Percentiles rank a stretch among this genome's conserved stretches.
These are phyloP conservation scores for Drosophila yakuba DNA, from an alignment of 1,140 invertebrate species.

Conservation along the genomic window DNA sequence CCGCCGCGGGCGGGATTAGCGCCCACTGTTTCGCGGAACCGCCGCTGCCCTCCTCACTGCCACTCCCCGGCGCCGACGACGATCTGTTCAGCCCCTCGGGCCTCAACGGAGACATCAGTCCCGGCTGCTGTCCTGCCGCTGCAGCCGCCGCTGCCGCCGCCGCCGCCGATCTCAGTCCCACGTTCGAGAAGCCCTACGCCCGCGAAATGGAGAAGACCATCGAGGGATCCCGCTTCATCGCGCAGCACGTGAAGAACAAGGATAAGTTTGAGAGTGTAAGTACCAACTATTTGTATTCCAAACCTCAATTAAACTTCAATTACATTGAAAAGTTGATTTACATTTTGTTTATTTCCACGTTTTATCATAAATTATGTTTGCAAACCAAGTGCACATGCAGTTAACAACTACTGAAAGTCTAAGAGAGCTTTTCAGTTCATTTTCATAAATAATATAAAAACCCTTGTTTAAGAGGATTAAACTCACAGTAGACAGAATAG, in stretches of 20 bases:
- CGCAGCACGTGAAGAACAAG: slow-evolving; percentile 97
- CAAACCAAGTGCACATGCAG: no score
- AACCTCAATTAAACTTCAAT: no score
- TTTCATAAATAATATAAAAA: no score
- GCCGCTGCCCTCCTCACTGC: slow-evolving; percentile 88
- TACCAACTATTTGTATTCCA: slow-evolving; percentile 55
- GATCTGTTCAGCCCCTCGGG: slow-evolving; percentile 91
- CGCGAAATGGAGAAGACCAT: slow-evolving; percentile 95
- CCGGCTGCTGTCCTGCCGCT: slow-evolving; percentile 83
- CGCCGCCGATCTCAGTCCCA: slow-evolving; percentile 90
- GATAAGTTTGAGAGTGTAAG: slow-evolving; percentile 97
- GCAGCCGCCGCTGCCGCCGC: slow-evolving; percentile 59
- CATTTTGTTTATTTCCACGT: no score
- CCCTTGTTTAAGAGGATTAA: no score
- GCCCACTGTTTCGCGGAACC: slow-evolving; percentile 88
- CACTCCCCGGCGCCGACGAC: slow-evolving; percentile 90
- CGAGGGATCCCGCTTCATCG: slow-evolving; percentile 95
- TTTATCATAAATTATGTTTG: no score
- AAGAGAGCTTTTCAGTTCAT: no score
- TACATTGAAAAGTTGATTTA: no score
- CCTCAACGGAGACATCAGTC: slow-evolving; percentile 86
- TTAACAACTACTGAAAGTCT: no score
- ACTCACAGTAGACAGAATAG: no score
- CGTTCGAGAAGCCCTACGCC: slow-evolving; percentile 90
- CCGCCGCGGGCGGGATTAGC: slow-evolving; percentile 85